Conservation (phyloP, 2,797 vertebrate species). For the Lagocephalus sceleratus region DNA sequence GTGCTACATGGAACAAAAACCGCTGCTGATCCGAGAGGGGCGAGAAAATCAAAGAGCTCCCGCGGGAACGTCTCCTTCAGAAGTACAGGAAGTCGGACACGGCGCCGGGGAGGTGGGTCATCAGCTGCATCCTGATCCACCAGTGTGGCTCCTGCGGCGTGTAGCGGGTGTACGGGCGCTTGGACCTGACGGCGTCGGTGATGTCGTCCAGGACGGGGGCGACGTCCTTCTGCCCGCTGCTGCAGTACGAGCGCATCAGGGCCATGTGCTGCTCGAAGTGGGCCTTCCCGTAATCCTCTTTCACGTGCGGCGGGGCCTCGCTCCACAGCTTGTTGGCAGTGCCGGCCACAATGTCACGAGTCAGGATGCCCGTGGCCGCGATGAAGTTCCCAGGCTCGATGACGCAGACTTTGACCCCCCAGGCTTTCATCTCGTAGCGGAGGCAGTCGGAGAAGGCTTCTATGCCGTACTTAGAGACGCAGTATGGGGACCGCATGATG, state of each 20-base stretch:
- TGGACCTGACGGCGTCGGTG: constrained; percentile 76
- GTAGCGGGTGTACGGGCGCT: constrained; percentile 78
- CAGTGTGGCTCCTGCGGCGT: constrained; percentile 80
- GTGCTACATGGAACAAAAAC: constrained; percentile 8
- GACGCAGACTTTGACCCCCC: constrained; percentile 83
- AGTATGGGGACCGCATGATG: constrained; percentile 80
- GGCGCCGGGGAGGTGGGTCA: constrained; percentile 81
- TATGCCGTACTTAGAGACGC: constrained; percentile 83
- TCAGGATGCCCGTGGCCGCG: constrained; percentile 81
- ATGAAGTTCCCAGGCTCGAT: constrained; percentile 85
- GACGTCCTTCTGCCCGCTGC: constrained; percentile 73
- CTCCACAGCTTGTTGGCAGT: constrained; percentile 81
- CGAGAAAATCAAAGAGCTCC: not conserved
- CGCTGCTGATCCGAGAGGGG: not conserved
- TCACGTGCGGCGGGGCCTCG: constrained; percentile 64
- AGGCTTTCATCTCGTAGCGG: constrained; percentile 86
- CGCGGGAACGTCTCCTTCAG: constrained; percentile 31
- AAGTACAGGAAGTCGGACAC: constrained; percentile 82
- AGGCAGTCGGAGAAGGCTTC: constrained; percentile 88
- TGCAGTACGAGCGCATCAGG: constrained; percentile 78
- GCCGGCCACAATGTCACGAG: constrained; percentile 60
- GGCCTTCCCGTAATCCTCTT: constrained; percentile 79
- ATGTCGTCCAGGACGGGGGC: constrained; percentile 77
- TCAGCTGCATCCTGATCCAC: constrained; percentile 82
- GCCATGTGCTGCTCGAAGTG: constrained; percentile 75